Conservation (phyloP, 2,797 vertebrate genomes). For the Silurus lanzhouensis region DNA sequence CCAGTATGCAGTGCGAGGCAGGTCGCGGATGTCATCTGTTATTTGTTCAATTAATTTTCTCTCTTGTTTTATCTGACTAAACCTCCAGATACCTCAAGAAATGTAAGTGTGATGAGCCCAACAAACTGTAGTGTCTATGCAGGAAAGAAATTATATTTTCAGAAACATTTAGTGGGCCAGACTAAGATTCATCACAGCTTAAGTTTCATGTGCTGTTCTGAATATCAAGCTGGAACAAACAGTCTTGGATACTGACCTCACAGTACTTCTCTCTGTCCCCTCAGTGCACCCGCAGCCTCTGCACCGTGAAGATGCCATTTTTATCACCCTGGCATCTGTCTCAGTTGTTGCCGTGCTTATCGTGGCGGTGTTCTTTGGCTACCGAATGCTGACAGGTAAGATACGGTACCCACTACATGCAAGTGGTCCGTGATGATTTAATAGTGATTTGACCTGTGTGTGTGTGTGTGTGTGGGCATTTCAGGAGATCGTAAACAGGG, state of each 20-base stretch:
- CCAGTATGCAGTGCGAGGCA: background rate
- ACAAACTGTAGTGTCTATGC: background rate
- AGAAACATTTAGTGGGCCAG: background rate
- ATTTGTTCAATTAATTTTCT: background rate
- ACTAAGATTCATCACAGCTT: background rate
- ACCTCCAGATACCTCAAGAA: background rate
- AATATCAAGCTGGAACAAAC: background rate
- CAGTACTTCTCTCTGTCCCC: background rate
- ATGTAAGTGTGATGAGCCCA: background rate
- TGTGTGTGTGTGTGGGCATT: slow-evolving; percentile 18
- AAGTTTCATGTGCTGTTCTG: background rate
- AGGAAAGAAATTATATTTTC: background rate
- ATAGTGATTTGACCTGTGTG: background rate
- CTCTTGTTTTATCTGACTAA: background rate
- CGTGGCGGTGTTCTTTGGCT: slow-evolving; percentile 85
- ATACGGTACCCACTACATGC: background rate
- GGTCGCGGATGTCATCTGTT: background rate
- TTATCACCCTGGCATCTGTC: slow-evolving; percentile 85
- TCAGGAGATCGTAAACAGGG: slow-evolving; percentile 85
- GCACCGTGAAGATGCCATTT: slow-evolving; percentile 81
- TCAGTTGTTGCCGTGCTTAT: slow-evolving; percentile 84
- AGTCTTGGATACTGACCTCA: background rate
- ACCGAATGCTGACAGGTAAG: slow-evolving; percentile 89
- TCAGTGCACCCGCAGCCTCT: slow-evolving; percentile 78
- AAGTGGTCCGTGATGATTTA: slow-evolving; percentile 9